Conservation (phyloP, 2,113 vertebrate species). For the Rhagologus leucostigma region DNA sequence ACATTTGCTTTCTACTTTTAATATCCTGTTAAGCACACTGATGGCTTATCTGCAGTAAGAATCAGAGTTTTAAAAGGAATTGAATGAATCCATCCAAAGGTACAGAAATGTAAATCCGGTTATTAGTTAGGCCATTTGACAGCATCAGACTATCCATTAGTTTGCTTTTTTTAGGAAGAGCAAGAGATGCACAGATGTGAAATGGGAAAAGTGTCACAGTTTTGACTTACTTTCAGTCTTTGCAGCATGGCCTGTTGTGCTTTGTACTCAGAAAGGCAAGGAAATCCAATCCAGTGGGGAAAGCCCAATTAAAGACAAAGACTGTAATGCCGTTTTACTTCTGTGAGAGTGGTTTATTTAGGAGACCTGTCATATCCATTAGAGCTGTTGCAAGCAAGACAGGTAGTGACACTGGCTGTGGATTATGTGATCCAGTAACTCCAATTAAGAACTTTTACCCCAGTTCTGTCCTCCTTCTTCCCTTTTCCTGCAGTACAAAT, state of each 20-base stretch:
- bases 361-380: neutral
- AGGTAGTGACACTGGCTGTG: neutral
- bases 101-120: constrained; percentile 38
- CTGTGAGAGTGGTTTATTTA: neutral
- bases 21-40: constrained; percentile 32
- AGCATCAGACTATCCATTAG: neutral
- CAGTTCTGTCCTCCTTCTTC: neutral
- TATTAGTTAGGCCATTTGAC: neutral
- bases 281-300: neutral
- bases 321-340: neutral
- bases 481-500: neutral
- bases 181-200: neutral
- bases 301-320: neutral
- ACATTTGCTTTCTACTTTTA: constrained; percentile 26
- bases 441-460: neutral
- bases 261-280: neutral
- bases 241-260: neutral
- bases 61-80: constrained; percentile 28
- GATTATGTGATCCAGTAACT: neutral
- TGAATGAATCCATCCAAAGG: neutral
- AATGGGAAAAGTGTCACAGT: neutral
- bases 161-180: neutral
- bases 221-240: neutral
- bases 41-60: constrained; percentile 13
- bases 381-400: neutral